Conservation (phyloP, 2,113 vertebrate species). For the Chaetura pelagica region DNA sequence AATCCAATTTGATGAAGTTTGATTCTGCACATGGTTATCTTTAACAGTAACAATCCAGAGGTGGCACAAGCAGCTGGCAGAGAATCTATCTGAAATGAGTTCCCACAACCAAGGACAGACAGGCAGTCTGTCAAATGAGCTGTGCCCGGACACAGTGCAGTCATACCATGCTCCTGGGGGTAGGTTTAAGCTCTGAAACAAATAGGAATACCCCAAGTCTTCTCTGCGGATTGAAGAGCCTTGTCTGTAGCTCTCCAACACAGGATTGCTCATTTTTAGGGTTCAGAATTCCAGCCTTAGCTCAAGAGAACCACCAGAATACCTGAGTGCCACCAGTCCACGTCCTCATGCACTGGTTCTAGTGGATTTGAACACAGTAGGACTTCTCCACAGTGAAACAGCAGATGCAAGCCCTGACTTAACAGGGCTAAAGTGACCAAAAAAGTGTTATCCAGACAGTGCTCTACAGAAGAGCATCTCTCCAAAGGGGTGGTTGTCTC, state of each 20-base stretch:
- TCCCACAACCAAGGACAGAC: rapidly evolving
- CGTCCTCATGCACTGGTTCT: rapidly evolving
- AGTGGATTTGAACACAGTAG: rapidly evolving
- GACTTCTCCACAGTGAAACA: background rate
- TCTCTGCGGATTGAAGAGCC: background rate
- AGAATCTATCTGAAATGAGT: background rate
- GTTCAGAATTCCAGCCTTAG: background rate
- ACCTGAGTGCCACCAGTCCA: background rate
- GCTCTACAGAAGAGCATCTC: rapidly evolving
- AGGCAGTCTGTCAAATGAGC: background rate
- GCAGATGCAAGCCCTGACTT: background rate
- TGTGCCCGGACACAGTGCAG: rapidly evolving
- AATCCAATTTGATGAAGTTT: background rate
- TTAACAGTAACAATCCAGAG: background rate
- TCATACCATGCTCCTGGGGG: background rate
- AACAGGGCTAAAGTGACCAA: background rate
- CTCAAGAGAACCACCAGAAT: background rate
- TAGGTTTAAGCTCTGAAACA: background rate
- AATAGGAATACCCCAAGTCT: background rate
- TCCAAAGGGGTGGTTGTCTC: background rate
- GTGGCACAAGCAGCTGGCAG: rapidly evolving
- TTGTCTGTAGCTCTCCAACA: background rate
- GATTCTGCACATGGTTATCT: background rate
- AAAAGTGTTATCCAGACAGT: background rate
- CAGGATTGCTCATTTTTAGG: background rate